Percentiles rank a stretch among this genome's conserved stretches.
Evolutionary conservation across 2,113 vertebrate genomes (phyloP).

Genomic region (Haemorhous mexicanus): DNA sequence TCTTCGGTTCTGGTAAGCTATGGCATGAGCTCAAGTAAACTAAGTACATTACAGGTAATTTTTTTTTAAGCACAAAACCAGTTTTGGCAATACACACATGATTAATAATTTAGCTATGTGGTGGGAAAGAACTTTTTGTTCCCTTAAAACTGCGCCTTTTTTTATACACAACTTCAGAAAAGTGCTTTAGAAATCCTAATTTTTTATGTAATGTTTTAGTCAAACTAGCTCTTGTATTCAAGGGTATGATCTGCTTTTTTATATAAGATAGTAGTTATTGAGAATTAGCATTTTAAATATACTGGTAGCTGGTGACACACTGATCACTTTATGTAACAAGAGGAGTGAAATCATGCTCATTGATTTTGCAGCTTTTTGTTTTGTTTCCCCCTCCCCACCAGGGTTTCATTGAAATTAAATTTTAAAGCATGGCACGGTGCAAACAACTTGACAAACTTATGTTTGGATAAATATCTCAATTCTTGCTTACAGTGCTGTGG

Average conservation of each 20-base stretch:
- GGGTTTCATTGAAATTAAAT: neutral
- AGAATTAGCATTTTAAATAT: slow-evolving; percentile 11
- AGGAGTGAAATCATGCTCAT: neutral
- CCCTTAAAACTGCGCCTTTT: neutral
- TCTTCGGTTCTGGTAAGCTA: neutral
- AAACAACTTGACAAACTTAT: neutral
- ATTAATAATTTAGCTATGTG: neutral
- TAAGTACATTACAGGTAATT: neutral
- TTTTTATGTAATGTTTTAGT: neutral
- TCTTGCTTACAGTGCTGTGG: neutral
- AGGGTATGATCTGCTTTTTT: neutral
- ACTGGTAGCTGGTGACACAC: neutral
- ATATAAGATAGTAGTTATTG: neutral
- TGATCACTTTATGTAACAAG: neutral
- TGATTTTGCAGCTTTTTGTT: neutral
- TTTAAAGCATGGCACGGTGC: neutral
- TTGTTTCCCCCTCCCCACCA: neutral
- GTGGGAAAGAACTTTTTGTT: neutral
- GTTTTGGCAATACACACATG: neutral
- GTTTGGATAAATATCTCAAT: neutral
- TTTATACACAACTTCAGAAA: neutral
- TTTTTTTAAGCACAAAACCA: neutral
- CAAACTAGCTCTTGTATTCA: neutral
- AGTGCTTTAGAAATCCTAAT: neutral
- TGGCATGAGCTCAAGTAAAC: neutral